Evolutionary conservation across 2,113 vertebrate species (phyloP), one percentile per base, ranked within the genome.

Genomic region (Bombycilla garrulus): DNA sequence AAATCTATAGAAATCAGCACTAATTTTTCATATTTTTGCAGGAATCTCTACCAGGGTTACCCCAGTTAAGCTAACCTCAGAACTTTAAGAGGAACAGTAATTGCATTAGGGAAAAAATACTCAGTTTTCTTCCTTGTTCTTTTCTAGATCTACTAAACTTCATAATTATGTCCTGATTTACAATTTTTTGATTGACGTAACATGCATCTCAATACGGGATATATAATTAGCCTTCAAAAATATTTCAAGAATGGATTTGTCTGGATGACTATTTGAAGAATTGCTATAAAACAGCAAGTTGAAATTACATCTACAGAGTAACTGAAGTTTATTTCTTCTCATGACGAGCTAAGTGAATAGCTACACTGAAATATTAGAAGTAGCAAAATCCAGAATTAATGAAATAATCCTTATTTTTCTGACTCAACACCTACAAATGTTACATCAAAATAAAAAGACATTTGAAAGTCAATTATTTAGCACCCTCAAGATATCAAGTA

Each of bases 141-240:
- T 82, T 89, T 85, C 40, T 82, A 58, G 50, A 12, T 47, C 26
- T 66, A 73, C 66, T 69, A 54, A 94, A 50, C 28, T 72, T 72
- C 6, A 8, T 66, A 72, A 89, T 76, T 85, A 60, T 80, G 48
- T 47, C 21, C 28, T 66, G 81, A 80, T 82, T 77, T 82, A 87
- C 4, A 9, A 22, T 80, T 76, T 73, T 67, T 81, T 77, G 53
- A 82, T 42, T 3, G 3, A 53, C 0, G 5, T 60, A 83, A 61
- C 40, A 76, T 51, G 26, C 51, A 88, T 45, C 66, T 88, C 61
- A 79, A 45, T 80, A 79, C 35, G 76, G 44, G 14, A 69, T 50
- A 85, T 14, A 45, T 26, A 85, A 95, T 89, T 89, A 92, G 62
- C 62, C 54, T 85, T 94, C 87, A 81, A 71, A 81, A 81, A 91